phyloP scores from a whole-genome alignment of 2,113 vertebrate genomes.

The Phasianus colchicus region DNA sequence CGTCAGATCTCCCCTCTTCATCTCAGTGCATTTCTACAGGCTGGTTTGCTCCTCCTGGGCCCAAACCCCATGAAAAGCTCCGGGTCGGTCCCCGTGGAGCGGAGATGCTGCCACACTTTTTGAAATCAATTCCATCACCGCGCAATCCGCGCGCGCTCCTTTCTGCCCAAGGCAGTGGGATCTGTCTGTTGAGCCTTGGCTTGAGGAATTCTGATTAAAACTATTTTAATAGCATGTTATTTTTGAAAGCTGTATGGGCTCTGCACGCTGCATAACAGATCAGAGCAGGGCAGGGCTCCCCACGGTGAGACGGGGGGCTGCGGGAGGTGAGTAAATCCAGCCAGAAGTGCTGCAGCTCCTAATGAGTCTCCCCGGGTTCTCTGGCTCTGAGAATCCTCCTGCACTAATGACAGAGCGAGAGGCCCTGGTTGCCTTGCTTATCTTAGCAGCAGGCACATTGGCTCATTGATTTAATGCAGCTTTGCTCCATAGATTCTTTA shows the following conservation, averaged over 20 bases:
- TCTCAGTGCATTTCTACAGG: not conserved
- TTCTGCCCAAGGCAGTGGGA: not conserved
- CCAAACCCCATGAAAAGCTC: not conserved
- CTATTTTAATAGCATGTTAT: not conserved
- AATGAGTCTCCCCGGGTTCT: constrained; percentile 1
- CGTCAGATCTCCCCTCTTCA: not conserved
- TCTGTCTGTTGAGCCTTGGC: constrained; percentile 32
- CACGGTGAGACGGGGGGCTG: not conserved
- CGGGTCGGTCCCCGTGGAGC: not conserved
- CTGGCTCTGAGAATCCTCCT: constrained; percentile 28
- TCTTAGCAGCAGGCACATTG: constrained; percentile 3
- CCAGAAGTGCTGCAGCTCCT: not conserved
- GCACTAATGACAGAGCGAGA: not conserved
- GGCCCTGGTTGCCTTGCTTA: not conserved
- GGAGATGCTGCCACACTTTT: not conserved
- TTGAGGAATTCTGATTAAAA: constrained; percentile 47
- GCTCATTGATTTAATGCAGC: constrained; percentile 24
- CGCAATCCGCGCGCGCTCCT: not conserved
- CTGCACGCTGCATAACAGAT: not conserved
- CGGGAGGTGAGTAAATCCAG: not conserved
- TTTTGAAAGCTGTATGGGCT: constrained; percentile 20
- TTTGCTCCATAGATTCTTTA: not conserved
- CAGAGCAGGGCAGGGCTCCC: constrained; percentile 39
- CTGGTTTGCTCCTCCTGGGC: not conserved
- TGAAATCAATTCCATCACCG: not conserved